Evolutionary conservation across 53 echinoderm and acorn worm species (phyloP), one percentile per base, ranked within the genome.

Genomic region (Astropecten irregularis): DNA sequence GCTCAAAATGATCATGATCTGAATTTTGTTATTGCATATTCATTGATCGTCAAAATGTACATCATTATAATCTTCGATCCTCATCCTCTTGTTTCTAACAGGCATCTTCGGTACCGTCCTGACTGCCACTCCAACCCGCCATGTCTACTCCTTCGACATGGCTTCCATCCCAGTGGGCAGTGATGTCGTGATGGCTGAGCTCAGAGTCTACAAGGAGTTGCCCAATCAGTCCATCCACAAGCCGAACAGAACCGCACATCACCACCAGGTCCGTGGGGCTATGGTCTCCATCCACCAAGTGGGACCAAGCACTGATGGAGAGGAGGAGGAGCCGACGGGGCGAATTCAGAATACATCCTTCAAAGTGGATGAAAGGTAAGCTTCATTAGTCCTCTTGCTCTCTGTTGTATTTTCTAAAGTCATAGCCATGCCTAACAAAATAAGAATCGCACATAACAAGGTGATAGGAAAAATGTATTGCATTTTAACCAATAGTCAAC

Each of bases 161-260:
- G 56, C 87, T 14, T 40, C 65, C 49, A 81, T 96, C 40, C 91
- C 93, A 15, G 71, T 65, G 19, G 89, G 72, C 49, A 96, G 96
- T 52, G 91, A 96, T 51, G 79, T 96, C 54, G 67, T 93, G 66
- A 86, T 96, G 62, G 93, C 96, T 5, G 96, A 96, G 33, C 89
- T 96, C 13, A 89, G 89, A 39, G 58, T 96, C 69, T 93, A 54
- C 89, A 93, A 96, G 71, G 91, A 93, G 49, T 68, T 91, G 18
- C 91, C 96, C 32, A 96, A 96, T 66, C 86, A 93, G 34, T 91
- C 91, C 28, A 87, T 87, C 66, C 87, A 87, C 23, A 55, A 73
- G 23, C 21, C 10, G 9, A 90, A 90, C 58, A 11, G 42, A 6
- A 54, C 30, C 47, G 63, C 71, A 65, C 90, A 82, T 30, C 85